phyloP scores from a whole-genome alignment of 2,113 vertebrate species.

The Lontra canadensis region DNA sequence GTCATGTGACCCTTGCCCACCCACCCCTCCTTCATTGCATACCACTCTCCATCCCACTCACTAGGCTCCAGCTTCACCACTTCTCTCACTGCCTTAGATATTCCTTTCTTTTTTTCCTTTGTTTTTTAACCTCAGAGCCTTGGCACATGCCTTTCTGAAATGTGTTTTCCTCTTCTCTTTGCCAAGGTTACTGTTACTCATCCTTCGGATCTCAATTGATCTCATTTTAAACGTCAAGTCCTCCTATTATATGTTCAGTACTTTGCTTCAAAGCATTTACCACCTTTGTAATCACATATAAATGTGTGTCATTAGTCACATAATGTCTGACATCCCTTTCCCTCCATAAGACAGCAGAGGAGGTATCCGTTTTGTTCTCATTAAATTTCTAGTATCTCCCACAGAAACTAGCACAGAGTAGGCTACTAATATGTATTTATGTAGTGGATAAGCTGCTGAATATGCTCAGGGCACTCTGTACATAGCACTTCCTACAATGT shows the following conservation, averaged over 20 bases:
- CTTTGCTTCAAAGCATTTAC: constrained; percentile 66
- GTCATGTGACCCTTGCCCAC: not conserved
- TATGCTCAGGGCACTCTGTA: constrained; percentile 46
- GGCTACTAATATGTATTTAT: constrained; percentile 55
- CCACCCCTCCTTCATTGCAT: not conserved
- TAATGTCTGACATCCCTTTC: constrained; percentile 50
- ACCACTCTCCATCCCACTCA: not conserved
- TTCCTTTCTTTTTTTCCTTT: not conserved
- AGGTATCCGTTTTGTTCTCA: constrained; percentile 53
- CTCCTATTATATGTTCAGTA: constrained; percentile 64
- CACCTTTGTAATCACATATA: constrained; percentile 60
- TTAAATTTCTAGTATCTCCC: constrained; percentile 49
- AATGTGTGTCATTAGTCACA: constrained; percentile 72
- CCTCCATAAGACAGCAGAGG: constrained; percentile 40
- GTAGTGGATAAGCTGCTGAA: constrained; percentile 56
- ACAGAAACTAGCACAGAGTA: constrained; percentile 51
- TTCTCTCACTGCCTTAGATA: not conserved
- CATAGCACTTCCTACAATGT: constrained; percentile 50
- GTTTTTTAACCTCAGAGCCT: constrained; percentile 17
- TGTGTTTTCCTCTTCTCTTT: constrained; percentile 60
- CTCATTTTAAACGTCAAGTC: constrained; percentile 73
- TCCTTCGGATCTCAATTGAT: constrained; percentile 66
- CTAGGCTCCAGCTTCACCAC: not conserved
- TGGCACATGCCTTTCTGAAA: constrained; percentile 44
- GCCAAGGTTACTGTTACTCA: constrained; percentile 72